Percentiles rank a stretch among this genome's conserved stretches.
Conservation (phyloP, 2,797 vertebrate species). For the Melanogrammus aeglefinus region DNA sequence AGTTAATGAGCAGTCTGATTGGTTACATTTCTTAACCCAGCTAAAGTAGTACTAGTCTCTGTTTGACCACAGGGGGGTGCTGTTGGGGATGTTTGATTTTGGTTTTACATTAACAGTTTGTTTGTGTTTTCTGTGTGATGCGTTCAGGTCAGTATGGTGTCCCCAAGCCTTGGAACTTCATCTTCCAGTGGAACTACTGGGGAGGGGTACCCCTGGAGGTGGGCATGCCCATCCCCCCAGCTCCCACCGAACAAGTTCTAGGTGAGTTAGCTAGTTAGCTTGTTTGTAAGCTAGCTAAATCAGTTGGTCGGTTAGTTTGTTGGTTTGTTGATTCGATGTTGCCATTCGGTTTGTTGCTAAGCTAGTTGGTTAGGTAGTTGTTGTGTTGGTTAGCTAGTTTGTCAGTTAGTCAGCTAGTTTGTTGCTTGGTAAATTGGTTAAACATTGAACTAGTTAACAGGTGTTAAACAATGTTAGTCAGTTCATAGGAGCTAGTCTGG, state of each 20-base stretch:
- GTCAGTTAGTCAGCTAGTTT: not conserved
- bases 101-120: not conserved
- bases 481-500: not conserved
- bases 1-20: not conserved
- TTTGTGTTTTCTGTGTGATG: conserved; percentile 9
- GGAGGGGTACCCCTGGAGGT: conserved; percentile 65
- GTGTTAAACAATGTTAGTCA: not conserved
- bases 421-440: not conserved
- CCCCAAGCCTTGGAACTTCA: conserved; percentile 87
- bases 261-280: conserved; percentile 56
- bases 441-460: no score
- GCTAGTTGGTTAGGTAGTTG: not conserved
- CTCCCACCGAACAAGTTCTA: conserved; percentile 45
- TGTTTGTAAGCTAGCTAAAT: not conserved
- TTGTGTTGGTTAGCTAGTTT: not conserved
- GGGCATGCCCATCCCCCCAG: conserved; percentile 64
- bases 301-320: not conserved
- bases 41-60: not conserved
- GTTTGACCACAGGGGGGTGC: not conserved
- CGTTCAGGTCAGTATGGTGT: conserved; percentile 85
- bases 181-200: conserved; percentile 88
- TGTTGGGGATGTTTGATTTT: not conserved
- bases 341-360: not conserved
- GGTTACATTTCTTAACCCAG: not conserved
- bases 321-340: not conserved